Conservation (phyloP, 2,888 invertebrate genomes). For the Blomia tropicalis region DNA sequence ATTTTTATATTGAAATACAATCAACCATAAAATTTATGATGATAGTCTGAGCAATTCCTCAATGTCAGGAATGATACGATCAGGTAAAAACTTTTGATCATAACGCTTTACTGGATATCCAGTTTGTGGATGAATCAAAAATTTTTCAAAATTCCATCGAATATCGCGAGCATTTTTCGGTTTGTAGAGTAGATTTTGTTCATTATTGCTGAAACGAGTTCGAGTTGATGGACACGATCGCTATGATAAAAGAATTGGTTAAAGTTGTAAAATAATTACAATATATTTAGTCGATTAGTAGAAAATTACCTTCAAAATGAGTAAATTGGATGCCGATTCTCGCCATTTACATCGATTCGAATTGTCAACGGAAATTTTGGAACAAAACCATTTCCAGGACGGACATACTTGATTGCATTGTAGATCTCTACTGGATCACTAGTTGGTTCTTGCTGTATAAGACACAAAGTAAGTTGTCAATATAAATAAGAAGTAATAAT, state of each 20-base stretch:
- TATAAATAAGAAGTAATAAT: not conserved
- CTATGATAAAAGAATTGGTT: conserved; percentile 29
- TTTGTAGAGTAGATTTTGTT: conserved; percentile 32
- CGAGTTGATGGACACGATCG: conserved; percentile 34
- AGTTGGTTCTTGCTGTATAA: conserved; percentile 41
- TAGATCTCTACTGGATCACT: conserved; percentile 37
- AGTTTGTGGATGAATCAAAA: conserved; percentile 33
- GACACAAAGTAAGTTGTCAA: not conserved
- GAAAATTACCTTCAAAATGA: conserved; percentile 40
- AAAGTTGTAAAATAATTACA: no score
- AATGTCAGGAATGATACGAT: not conserved
- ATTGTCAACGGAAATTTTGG: conserved; percentile 38
- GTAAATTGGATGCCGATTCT: conserved; percentile 37
- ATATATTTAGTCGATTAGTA: no score
- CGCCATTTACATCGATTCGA: conserved; percentile 40
- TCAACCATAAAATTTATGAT: no score
- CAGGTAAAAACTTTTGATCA: conserved; percentile 26
- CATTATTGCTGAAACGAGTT: conserved; percentile 31
- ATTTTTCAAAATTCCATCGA: no score
- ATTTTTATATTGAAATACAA: no score
- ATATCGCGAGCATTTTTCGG: conserved; percentile 35
- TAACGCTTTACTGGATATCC: conserved; percentile 34
- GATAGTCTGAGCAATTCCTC: no score
- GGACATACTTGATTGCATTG: conserved; percentile 39
- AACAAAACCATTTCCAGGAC: conserved; percentile 39